These are phyloP conservation scores for Heteromyza rotundicornis DNA, from an alignment of 2,888 invertebrate species.

Conservation along the genomic window DNA sequence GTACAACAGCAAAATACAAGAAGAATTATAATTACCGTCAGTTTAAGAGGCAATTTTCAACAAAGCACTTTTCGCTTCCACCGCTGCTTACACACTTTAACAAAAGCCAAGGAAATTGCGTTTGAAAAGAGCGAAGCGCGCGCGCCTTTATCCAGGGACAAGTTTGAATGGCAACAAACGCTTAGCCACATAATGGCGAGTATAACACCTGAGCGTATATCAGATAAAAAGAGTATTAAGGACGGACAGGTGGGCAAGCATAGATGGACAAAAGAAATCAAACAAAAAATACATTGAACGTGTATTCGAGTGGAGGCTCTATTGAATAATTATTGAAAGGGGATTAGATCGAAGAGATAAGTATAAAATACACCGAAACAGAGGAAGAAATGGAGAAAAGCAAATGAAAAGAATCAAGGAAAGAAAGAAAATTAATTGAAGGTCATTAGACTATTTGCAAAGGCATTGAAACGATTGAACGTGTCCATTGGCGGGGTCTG, in stretches of 20 bases:
- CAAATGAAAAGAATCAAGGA: neutral
- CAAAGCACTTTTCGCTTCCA: neutral
- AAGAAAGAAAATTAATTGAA: conserved; percentile 1
- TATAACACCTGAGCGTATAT: conserved; percentile 7
- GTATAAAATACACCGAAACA: neutral
- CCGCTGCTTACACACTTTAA: neutral
- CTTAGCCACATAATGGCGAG: neutral
- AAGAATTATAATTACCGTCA: neutral
- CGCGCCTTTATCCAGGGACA: neutral
- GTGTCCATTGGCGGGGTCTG: neutral
- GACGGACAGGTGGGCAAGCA: neutral
- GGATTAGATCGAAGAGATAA: neutral
- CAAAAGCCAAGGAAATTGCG: neutral
- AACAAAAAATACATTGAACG: too few species aligned
- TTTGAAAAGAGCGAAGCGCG: too few species aligned
- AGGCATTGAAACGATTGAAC: neutral
- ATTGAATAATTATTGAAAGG: neutral
- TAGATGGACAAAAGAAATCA: neutral
- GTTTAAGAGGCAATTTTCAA: conserved; percentile 1
- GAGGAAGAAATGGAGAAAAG: neutral
- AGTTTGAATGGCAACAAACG: neutral
- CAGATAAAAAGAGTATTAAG: neutral
- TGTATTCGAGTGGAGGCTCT: too few species aligned
- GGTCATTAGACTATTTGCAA: conserved; percentile 12
- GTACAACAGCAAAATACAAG: neutral